A percentile compares a stretch with the other conserved stretches of the same genome.
These are phyloP conservation scores for Hyaena hyaena DNA, from an alignment of 2,113 vertebrate genomes.

Conservation along the genomic window DNA sequence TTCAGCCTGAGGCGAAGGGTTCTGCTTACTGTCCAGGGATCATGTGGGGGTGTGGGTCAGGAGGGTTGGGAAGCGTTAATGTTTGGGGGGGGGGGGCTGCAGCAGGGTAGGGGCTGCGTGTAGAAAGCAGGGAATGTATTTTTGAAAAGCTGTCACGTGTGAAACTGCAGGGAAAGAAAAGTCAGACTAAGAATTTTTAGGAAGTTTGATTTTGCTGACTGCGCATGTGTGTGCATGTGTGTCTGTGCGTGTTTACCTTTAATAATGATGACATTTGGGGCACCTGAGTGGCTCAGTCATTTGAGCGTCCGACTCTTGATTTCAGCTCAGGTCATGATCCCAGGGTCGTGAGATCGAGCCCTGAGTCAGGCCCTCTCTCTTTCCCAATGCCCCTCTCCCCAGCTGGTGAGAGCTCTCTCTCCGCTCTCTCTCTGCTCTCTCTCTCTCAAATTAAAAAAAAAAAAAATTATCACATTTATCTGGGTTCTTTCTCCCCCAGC, in stretches of 20 bases:
- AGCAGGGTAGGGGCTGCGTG: not conserved
- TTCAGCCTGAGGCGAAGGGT: not conserved
- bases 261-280: not conserved
- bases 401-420: too few species aligned
- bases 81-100: not conserved
- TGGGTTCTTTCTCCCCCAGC: not conserved
- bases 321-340: too few species aligned
- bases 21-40: not conserved
- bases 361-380: too few species aligned
- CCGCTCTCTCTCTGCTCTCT: too few species aligned
- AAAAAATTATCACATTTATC: not conserved
- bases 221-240: not conserved
- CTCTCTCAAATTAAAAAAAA: too few species aligned
- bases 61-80: not conserved
- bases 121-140: not conserved
- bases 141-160: not conserved
- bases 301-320: too few species aligned
- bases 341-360: too few species aligned
- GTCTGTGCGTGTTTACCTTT: not conserved
- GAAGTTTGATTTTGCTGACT: not conserved
- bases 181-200: not conserved
- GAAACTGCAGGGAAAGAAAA: not conserved
- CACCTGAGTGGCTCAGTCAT: too few species aligned
- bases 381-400: too few species aligned
- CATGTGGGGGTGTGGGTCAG: fast-evolving